phyloP scores from a whole-genome alignment of 2,888 invertebrate species.

The Leptinotarsa peninsularis region DNA sequence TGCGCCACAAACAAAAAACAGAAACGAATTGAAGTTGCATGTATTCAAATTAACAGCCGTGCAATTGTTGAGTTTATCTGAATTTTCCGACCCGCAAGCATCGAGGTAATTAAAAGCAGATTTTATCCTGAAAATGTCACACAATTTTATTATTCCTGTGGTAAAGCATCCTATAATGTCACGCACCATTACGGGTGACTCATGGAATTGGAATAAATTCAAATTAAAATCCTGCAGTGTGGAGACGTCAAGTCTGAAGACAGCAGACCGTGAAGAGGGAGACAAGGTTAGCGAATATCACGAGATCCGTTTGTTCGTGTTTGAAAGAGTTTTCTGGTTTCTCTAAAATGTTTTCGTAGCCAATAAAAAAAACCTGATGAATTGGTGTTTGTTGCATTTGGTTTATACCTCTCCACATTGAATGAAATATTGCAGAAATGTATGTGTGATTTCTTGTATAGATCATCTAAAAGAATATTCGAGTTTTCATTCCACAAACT shows the following conservation, averaged over 20 bases:
- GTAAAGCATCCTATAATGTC: slow-evolving; percentile 29
- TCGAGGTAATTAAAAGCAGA: slow-evolving; percentile 28
- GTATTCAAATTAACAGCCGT: slow-evolving; percentile 5
- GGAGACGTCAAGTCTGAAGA: slow-evolving; percentile 34
- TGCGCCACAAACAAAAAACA: no score
- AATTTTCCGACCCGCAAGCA: neutral
- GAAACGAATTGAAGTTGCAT: neutral
- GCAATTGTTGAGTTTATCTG: slow-evolving; percentile 15
- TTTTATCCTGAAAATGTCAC: slow-evolving; percentile 29
- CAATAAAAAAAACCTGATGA: neutral
- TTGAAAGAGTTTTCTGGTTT: slow-evolving; percentile 11
- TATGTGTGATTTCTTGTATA: no score
- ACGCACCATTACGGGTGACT: slow-evolving; percentile 40
- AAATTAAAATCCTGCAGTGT: slow-evolving; percentile 32
- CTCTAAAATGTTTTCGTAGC: slow-evolving; percentile 19
- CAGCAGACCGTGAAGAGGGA: slow-evolving; percentile 38
- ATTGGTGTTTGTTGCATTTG: no score
- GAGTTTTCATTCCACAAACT: no score
- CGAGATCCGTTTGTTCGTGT: slow-evolving; percentile 13
- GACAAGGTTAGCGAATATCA: slow-evolving; percentile 28
- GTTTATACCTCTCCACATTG: no score
- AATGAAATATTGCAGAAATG: no score
- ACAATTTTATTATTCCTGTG: slow-evolving; percentile 27
- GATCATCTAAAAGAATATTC: no score
- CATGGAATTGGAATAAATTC: slow-evolving; percentile 36